A percentile compares a stretch with the other conserved stretches of the same genome.
These are phyloP conservation scores for Thermophis baileyi DNA, from an alignment of 2,113 vertebrate genomes.

Conservation along the genomic window DNA sequence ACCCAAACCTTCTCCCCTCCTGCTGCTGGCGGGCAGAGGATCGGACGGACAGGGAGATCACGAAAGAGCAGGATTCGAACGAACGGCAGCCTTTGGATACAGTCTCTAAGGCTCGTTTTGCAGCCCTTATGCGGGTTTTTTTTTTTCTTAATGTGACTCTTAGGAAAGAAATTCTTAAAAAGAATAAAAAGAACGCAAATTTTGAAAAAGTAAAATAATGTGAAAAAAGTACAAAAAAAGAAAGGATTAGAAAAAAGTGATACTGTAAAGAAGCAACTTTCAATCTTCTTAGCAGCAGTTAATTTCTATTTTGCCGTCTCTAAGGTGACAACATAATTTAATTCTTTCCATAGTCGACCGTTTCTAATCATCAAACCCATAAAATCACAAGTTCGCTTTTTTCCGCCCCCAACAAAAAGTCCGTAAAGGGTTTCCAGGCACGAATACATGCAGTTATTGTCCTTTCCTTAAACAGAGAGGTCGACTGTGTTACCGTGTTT, in stretches of 20 bases:
- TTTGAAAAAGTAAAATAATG: neutral
- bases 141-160: neutral
- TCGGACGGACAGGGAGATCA: neutral
- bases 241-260: neutral
- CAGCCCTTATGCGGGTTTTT: neutral
- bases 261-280: neutral
- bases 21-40: neutral
- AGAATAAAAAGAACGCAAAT: neutral
- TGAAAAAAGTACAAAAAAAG: neutral
- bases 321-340: too few species aligned
- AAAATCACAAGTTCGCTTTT: neutral
- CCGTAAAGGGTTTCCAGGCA: neutral
- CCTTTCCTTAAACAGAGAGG: neutral
- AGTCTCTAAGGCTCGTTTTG: neutral
- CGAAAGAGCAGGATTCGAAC: neutral
- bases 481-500: fast-evolving
- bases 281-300: neutral
- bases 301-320: neutral
- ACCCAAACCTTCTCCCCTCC: neutral
- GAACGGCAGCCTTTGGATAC: neutral
- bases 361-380: neutral
- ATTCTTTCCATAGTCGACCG: neutral
- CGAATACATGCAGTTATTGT: neutral
- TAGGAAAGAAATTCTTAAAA: neutral
- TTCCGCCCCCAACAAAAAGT: neutral